Conservation (phyloP, 2,888 invertebrate genomes). For the Opisthograptis luteolata region DNA sequence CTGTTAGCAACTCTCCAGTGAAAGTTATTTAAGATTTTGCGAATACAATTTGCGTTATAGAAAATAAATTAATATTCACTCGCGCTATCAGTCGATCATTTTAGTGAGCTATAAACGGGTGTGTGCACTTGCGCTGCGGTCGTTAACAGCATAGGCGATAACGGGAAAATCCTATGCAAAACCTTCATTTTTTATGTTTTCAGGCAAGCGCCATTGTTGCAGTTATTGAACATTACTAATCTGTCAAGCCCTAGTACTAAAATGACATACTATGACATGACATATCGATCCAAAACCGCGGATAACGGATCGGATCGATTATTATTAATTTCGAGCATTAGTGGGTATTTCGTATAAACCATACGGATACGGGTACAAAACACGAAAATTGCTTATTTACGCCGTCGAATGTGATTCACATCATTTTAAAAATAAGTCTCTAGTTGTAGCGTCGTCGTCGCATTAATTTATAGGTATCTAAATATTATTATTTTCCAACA, state of each 20-base stretch:
- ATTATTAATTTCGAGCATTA: too few relatives aligned
- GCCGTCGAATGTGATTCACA: too few relatives aligned
- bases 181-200: constrained; percentile 10
- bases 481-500: too few relatives aligned
- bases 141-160: constrained; percentile 42
- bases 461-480: too few relatives aligned
- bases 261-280: too few relatives aligned
- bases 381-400: too few relatives aligned
- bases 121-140: constrained; percentile 34
- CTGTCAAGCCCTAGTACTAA: too few relatives aligned
- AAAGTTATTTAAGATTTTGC: constrained; percentile 15
- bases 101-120: constrained; percentile 43
- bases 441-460: too few relatives aligned
- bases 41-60: constrained; percentile 9
- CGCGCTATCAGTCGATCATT: constrained; percentile 38
- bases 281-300: too few relatives aligned
- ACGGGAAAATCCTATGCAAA: constrained; percentile 41
- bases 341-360: background rate
- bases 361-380: constrained; percentile 6
- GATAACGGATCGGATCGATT: too few relatives aligned
- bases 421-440: too few relatives aligned
- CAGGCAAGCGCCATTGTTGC: background rate
- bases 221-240: background rate
- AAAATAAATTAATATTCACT: constrained; percentile 12
- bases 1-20: constrained; percentile 1